Evolutionary conservation across 2,797 vertebrate species (phyloP), one percentile per base, ranked within the genome.

Genomic region (Psittacula echo): DNA sequence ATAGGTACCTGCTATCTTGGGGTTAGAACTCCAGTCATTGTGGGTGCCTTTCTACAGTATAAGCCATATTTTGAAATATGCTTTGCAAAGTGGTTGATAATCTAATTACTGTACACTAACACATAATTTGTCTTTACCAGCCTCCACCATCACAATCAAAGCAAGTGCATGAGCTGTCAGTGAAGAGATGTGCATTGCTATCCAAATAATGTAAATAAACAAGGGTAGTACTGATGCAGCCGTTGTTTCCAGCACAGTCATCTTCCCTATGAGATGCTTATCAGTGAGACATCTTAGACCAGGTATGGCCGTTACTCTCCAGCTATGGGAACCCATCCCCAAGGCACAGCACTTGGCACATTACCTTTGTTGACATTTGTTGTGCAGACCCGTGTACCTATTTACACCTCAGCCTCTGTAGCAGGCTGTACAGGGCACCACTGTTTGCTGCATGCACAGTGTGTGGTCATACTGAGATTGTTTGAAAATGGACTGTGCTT

Each of bases 391-490:
- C 65, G 5, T 41, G 20, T 76, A 21, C 23, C 27, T 58, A 1
- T 80, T 41, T 32, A 18, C 9, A 5, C 20, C 7, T 66, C 2
- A 1, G 14, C 8, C 0, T 3, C 26, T 62, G 30, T n/a, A 56
- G 27, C 1, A 2, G 21, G 32, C 56, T 76, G 15, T 58, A 29
- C 29, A 39, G 39, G 13, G 12, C 34, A 24, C 23, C 0, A 14
- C 53, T 2, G 0, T 56, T 61, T 73, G 17, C 39, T 73, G 10
- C 2, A 1, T 39, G 27, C 30, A 19, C 1, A 0, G 3, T 30
- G 9, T 72, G 8, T 84, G 20, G 45, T 80, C 44, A 20, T 80
- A n/a, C 8, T 29, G 17, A 2, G 45, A 4, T 53, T 58, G 10
- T 67, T 74, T 86, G 22, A 83, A 85, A 79, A 26, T 2, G 0